A percentile compares a stretch with the other conserved stretches of the same genome.
Evolutionary conservation across 2,797 vertebrate genomes (phyloP).

Genomic region (Cryptoprocta ferox): DNA sequence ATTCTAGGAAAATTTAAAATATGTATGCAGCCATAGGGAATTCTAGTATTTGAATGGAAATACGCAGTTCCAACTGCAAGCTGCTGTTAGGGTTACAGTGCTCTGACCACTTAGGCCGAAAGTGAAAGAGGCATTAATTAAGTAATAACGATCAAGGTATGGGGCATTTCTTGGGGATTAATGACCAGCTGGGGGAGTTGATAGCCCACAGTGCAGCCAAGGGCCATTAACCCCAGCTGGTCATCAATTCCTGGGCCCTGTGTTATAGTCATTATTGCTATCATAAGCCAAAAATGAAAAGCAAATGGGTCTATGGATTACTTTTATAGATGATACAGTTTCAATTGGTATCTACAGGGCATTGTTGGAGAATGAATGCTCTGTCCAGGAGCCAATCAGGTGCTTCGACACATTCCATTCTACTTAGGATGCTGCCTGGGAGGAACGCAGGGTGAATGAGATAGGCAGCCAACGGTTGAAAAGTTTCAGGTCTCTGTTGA

Average conservation of each 20-base stretch:
- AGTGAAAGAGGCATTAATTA: conserved; percentile 77
- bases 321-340: conserved; percentile 82
- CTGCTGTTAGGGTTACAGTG: conserved; percentile 72
- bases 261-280: conserved; percentile 71
- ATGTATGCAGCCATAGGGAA: conserved; percentile 75
- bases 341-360: conserved; percentile 81
- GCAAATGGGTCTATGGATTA: conserved; percentile 82
- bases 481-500: conserved; percentile 80
- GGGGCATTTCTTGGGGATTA: conserved; percentile 78
- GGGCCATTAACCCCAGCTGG: conserved; percentile 77
- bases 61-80: conserved; percentile 49
- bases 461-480: conserved; percentile 63
- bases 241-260: conserved; percentile 72
- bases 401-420: conserved; percentile 53
- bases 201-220: conserved; percentile 75
- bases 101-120: conserved; percentile 75
- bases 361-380: conserved; percentile 78
- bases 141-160: conserved; percentile 72
- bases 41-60: conserved; percentile 75
- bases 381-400: conserved; percentile 63
- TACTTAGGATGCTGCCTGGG: conserved; percentile 65
- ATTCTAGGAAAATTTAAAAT: conserved; percentile 79
- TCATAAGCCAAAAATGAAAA: conserved; percentile 79
- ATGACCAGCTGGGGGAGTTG: conserved; percentile 71
- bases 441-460: conserved; percentile 59